Evolutionary conservation across 1,140 invertebrate genomes (phyloP), one percentile per base, ranked within the genome.

Genomic region (Rhizoglyphus robini): DNA sequence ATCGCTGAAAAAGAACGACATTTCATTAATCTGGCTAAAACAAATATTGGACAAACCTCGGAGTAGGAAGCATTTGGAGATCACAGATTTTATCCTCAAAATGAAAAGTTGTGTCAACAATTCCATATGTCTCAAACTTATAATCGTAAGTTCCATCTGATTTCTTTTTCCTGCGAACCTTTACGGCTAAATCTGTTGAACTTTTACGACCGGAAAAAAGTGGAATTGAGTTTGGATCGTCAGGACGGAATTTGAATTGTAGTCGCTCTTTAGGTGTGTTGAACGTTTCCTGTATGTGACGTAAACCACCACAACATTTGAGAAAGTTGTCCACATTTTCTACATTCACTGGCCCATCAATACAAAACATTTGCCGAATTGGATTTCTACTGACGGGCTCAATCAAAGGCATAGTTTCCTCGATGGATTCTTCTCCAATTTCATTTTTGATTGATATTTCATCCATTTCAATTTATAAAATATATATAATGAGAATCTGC

Each of bases 161-260:
- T 47, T 59, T 67, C 30, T 64, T 68, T 31, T 61, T 70, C 46
- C 70, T 68, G 18, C 73, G 70, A 3, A 93, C 76, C 73, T 85
- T 86, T 4, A 94, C 72, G 41, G 94, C 72, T 46, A 94, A 76
- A 38, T 84, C 86, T 34, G 82, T 81, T 1, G 82, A 81, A 48
- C 76, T 77, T 41, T 81, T 79, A 67, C 78, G 77, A 71, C 88
- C 86, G 0, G 83, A 86, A 76, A 82, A 85, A 1, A 83, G 79
- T 34, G 87, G 84, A 74, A 92, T 92, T 68, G 85, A 84, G 74
- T 82, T 92, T n/a, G 82, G 79, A 78, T 93, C 90, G n/a, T 86
- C 78, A 1, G 88, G 88, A 71, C 90, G 82, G 74, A 87, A 94
- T 38, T 80, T 77, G 3, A 95, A 71, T 70, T 88, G 84, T 65